Evolutionary conservation across 2,113 vertebrate genomes (phyloP).

Genomic region (Reinhardtius hippoglossoides): DNA sequence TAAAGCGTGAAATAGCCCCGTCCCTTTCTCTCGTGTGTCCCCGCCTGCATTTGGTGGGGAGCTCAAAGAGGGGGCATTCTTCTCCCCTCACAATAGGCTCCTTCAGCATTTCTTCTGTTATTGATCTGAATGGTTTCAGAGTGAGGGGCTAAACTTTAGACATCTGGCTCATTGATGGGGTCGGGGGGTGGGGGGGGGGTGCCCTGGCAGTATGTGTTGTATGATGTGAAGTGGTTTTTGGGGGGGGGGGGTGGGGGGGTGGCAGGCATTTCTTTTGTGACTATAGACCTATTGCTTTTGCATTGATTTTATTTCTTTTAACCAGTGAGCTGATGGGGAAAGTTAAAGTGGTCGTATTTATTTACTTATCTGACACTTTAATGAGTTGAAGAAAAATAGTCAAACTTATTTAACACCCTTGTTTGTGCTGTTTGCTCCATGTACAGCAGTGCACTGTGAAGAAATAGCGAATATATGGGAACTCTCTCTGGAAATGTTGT

Average conservation of each 20-base stretch:
- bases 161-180: conserved; percentile 80
- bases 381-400: not conserved
- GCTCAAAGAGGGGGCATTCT: conserved; percentile 76
- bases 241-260: conserved; percentile 1
- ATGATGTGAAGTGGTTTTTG: conserved; percentile 51
- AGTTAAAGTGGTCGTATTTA: conserved; percentile 24
- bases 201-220: conserved; percentile 53
- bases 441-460: not conserved
- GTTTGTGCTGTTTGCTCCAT: not conserved
- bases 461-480: too few species aligned
- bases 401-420: not conserved
- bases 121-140: conserved; percentile 76
- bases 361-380: conserved; percentile 4
- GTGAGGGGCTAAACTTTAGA: conserved; percentile 76
- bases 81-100: conserved; percentile 77
- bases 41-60: conserved; percentile 15
- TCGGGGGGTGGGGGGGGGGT: conserved; percentile 23
- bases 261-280: conserved; percentile 29
- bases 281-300: conserved; percentile 22
- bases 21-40: conserved; percentile 55
- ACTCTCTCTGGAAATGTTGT: not conserved
- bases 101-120: conserved; percentile 79
- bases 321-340: conserved; percentile 22
- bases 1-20: conserved; percentile 81
- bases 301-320: conserved; percentile 31